Base-by-base conservation (phyloP, 2,888 invertebrate species). In the Chirona hameri region DNA sequence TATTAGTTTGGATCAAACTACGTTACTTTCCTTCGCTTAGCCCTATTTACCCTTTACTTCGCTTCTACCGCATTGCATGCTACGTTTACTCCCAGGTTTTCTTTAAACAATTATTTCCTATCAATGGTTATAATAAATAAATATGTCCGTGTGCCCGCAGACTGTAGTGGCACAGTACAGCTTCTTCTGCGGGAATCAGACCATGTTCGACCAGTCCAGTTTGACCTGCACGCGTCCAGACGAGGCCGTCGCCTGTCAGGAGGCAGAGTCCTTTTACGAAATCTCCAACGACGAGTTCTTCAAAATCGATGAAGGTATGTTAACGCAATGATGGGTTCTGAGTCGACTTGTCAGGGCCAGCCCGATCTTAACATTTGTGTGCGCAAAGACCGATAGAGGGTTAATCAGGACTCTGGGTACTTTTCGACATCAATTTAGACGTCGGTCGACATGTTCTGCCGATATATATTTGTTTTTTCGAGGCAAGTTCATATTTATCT, bases 171-270 rank as follows among this genome's bases (percentile, higher is more conserved):
- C 83, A 15, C 85, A 85, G 69, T 85, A 81, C 84, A 86, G 85
- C 84, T 86, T 86, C 85, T 84, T 86, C 84, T 86, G 86, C 81
- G 85, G 85, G 57, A 86, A 86, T 83, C 85, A 85, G 83, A 86
- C 86, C 31, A 83, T 86, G 60, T 86, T 86, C 84, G 85, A 84
- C 82, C 86, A 86, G 83, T 84, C 85, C 48, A 83, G 85, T 60
- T 83, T 86, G 83, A 85, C 85, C 57, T 86, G 86, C 84, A 79
- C 84, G 29, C 84, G 84, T 60, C 84, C 83, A 4, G 83, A 85
- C 31, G 84, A 85, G 52, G 84, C 86, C 48, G 82, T 84, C 82
- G 85, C 85, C 81, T 86, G 86, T 82, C 82, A 82, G n/a, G 81
- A 85, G 65, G 85, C 86, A 46, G 85, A 84, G 65, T 55, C 84